Conservation (phyloP, 2,888 invertebrate species). For the Chrysopilus asiliformis region DNA sequence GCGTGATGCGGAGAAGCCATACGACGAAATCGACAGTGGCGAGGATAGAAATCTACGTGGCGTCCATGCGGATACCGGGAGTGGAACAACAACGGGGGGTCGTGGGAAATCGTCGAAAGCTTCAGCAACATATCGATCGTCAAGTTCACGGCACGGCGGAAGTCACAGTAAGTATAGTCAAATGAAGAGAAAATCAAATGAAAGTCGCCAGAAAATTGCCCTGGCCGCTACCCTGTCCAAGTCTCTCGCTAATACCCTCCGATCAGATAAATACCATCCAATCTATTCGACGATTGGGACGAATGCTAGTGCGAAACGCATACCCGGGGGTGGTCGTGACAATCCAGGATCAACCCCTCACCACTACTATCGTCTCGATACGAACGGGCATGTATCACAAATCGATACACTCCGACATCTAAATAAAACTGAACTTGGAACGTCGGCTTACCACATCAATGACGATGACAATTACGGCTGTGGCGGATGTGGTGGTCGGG, state of each 20-base stretch:
- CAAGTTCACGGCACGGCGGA: slow-evolving; percentile 5
- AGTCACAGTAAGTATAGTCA: slow-evolving; percentile 30
- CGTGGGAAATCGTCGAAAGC: slow-evolving; percentile 8
- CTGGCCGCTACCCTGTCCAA: slow-evolving; percentile 8
- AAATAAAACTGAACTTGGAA: too few species aligned
- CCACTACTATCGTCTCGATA: too few species aligned
- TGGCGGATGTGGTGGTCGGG: slow-evolving; percentile 3
- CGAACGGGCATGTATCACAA: too few species aligned
- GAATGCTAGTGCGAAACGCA: background rate
- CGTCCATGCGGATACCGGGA: background rate
- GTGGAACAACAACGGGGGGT: background rate
- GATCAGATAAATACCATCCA: slow-evolving; percentile 4
- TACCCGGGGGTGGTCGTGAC: background rate
- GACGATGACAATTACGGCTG: slow-evolving; percentile 8
- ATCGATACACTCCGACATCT: too few species aligned
- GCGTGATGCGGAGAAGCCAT: too few species aligned
- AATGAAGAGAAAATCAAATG: slow-evolving; percentile 31
- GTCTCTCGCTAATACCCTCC: slow-evolving; percentile 6
- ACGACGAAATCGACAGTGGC: slow-evolving; percentile 7
- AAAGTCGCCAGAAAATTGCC: slow-evolving; percentile 21
- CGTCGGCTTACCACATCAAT: too few species aligned
- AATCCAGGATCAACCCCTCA: too few species aligned
- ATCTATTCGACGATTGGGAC: background rate
- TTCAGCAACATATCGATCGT: slow-evolving; percentile 12
- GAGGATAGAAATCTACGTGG: slow-evolving; percentile 3